Evolutionary conservation across 1,140 invertebrate species (phyloP).

Genomic region (Pseudomyrmex gracilis): DNA sequence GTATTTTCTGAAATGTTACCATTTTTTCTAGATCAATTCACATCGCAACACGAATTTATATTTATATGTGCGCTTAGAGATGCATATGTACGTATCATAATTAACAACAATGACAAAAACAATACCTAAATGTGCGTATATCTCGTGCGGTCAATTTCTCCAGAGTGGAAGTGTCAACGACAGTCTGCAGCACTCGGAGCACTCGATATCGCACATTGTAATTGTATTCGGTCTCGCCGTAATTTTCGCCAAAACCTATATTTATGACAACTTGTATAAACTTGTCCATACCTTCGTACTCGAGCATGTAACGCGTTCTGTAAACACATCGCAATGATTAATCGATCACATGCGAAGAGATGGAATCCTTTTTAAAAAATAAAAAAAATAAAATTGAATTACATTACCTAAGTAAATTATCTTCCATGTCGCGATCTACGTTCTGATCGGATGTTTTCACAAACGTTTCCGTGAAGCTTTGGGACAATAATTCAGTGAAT

Average conservation of each 20-base stretch:
- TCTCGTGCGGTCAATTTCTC: slow-evolving; percentile 78
- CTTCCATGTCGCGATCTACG: slow-evolving; percentile 63
- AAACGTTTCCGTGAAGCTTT: slow-evolving; percentile 75
- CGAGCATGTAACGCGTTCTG: slow-evolving; percentile 83
- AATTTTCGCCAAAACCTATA: slow-evolving; percentile 75
- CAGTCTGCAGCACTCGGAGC: slow-evolving; percentile 78
- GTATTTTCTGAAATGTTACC: slow-evolving; percentile 74
- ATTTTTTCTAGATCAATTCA: no score
- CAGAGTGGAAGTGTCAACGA: slow-evolving; percentile 74
- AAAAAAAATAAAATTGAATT: slow-evolving; percentile 10
- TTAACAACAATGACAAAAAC: no score
- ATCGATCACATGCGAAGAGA: background rate
- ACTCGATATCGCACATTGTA: slow-evolving; percentile 79
- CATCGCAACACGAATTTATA: background rate
- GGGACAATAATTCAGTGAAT: slow-evolving; percentile 64
- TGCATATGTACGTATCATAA: no score
- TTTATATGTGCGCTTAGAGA: background rate
- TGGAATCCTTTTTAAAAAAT: background rate
- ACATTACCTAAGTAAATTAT: slow-evolving; percentile 78
- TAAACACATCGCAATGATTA: slow-evolving; percentile 48
- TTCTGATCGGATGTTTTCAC: slow-evolving; percentile 55
- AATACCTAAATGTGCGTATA: slow-evolving; percentile 68
- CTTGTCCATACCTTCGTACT: slow-evolving; percentile 67
- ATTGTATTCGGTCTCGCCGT: slow-evolving; percentile 70
- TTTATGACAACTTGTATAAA: slow-evolving; percentile 77